Evolutionary conservation across 1,140 invertebrate genomes (phyloP), one percentile per base, ranked within the genome.

Genomic region (Babylonia areolata): DNA sequence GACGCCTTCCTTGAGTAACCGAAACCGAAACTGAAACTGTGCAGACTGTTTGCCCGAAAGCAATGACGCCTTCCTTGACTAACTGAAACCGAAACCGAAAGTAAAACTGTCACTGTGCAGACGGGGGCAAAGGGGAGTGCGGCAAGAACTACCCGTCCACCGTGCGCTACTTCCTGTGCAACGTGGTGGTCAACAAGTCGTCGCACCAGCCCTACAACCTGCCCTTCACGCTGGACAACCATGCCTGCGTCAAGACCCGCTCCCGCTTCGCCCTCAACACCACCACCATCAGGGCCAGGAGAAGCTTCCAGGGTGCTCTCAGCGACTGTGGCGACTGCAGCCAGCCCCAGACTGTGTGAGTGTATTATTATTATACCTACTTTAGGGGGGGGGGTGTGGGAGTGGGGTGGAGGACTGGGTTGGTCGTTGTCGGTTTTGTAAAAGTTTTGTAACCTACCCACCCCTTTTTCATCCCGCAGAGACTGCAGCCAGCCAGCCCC

Each of bases 181-280:
- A 69, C 39, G 40, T 85, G 9, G 81, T 87, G 31, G 54, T 87
- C 40, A 39, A 87, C 51, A 33, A 39, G 23, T 54, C 39, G n/a
- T 84, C 85, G 2, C 64, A 83, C 9, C 40, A 84, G 58, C 42
- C 31, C 17, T 37, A 64, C 28, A 39, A 69, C 28, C 17, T 35
- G 28, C 69, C 42, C 23, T 73, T 28, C 46, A 77, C 79, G 2
- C 35, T 81, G 37, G 75, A 77, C 64, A 78, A 84, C 17, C 77
- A 81, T 5, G 39, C 84, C 31, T 89, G 88, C 40, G 84, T 81
- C 31, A 84, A 84, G 39, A 84, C 40, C 33, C 23, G 78, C 6
- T 81, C 54, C 6, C 80, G 84, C 28, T 87, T 75, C 42, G 31
- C 46, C 0, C 86, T 89, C 42, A 87, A 89, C 77, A 23, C 75